A percentile compares a stretch with the other conserved stretches of the same genome.
Evolutionary conservation across 2,888 invertebrate species (phyloP).

Genomic region (Scaptomyza parva): DNA sequence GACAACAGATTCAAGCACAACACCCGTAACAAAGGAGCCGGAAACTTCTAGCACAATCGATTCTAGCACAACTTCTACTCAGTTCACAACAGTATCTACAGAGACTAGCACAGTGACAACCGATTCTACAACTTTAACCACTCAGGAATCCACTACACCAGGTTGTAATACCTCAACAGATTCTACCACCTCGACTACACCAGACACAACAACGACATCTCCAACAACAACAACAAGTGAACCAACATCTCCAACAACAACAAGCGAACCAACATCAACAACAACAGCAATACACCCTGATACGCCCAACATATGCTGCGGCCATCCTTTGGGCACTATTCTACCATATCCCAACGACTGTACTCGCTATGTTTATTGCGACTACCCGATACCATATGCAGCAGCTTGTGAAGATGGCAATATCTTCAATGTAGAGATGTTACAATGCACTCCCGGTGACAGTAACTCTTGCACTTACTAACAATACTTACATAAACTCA

Average conservation of each 20-base stretch:
- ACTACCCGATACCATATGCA: constrained; percentile 56
- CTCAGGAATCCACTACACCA: background rate
- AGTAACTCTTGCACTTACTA: constrained; percentile 3
- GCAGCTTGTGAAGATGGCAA: constrained; percentile 30
- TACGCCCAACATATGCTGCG: constrained; percentile 60
- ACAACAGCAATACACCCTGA: constrained; percentile 30
- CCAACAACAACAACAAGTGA: constrained; percentile 10
- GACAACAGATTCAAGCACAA: background rate
- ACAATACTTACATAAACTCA: background rate
- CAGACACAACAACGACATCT: background rate
- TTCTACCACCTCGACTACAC: constrained; percentile 16
- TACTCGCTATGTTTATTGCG: constrained; percentile 59
- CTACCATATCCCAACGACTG: constrained; percentile 61
- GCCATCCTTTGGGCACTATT: constrained; percentile 49
- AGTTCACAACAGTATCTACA: too few species aligned
- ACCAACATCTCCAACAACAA: constrained; percentile 1
- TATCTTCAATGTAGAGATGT: constrained; percentile 13
- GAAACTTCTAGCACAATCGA: constrained; percentile 6
- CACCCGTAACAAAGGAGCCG: constrained; percentile 9
- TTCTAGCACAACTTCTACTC: constrained; percentile 4
- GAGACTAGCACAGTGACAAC: constrained; percentile 9
- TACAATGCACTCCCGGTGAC: constrained; percentile 19
- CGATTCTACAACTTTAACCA: constrained; percentile 1
- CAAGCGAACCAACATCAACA: constrained; percentile 17
- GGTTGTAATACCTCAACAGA: constrained; percentile 4